Evolutionary conservation across 35 echinoderm and acorn worm genomes (phyloP).

Genomic region (Lytechinus pictus): DNA sequence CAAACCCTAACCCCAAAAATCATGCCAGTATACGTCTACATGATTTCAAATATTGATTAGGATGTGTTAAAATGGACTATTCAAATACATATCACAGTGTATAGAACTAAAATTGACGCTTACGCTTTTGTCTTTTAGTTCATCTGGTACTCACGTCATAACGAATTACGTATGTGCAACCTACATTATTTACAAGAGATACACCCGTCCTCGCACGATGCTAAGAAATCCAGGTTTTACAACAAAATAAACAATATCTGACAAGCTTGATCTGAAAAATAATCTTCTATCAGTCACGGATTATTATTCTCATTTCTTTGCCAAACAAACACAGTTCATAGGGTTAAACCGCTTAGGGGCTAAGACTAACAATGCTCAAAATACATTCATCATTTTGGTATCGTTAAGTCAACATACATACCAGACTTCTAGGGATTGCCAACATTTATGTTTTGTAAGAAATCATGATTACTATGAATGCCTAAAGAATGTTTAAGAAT

Average conservation of each 20-base stretch:
- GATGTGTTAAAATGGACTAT: neutral
- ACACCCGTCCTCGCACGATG: neutral
- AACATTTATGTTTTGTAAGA: neutral
- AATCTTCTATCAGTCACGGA: neutral
- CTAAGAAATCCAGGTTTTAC: neutral
- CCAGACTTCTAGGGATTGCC: neutral
- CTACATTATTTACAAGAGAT: no score
- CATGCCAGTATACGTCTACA: no score
- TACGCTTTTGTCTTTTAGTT: neutral
- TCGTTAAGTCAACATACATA: neutral
- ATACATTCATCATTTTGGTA: constrained; percentile 3
- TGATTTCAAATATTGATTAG: no score
- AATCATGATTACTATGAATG: neutral
- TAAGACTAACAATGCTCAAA: neutral
- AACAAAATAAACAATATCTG: neutral
- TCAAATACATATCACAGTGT: neutral
- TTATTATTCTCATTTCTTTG: constrained; percentile 2
- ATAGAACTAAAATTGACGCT: neutral
- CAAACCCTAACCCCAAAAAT: no score
- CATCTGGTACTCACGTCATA: neutral
- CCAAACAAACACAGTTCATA: neutral
- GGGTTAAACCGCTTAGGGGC: neutral
- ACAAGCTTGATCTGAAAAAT: neutral
- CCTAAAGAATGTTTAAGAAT: neutral
- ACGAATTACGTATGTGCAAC: neutral